phyloP scores from a whole-genome alignment of 2,113 vertebrate genomes.

The Elephas maximus region DNA sequence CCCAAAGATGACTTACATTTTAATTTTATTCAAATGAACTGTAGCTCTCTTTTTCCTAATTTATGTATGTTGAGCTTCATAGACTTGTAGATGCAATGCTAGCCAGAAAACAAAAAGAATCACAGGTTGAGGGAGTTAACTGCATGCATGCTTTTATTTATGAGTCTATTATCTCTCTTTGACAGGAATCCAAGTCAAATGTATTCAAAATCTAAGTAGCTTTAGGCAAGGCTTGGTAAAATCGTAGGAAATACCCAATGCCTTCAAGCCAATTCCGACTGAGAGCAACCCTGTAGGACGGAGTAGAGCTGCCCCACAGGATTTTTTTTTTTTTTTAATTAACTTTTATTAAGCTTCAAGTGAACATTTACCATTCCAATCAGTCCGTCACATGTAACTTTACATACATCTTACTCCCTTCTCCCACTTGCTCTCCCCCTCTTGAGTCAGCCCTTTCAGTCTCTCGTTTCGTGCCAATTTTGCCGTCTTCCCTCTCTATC shows the following conservation, averaged over 20 bases:
- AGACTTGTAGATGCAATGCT: background rate
- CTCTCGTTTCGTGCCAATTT: no score
- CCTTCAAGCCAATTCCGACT: background rate
- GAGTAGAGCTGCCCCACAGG: background rate
- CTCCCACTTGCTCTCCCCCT: no score
- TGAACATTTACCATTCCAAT: no score
- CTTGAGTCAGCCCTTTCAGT: no score
- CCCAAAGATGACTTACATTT: background rate
- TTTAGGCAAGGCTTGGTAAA: background rate
- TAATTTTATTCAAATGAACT: background rate
- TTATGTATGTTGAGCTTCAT: background rate
- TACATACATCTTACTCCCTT: no score
- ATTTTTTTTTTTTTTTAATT: background rate
- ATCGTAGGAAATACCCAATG: background rate
- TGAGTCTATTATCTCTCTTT: background rate
- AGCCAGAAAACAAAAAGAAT: background rate
- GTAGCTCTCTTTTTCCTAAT: background rate
- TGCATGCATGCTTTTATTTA: fast-evolving
- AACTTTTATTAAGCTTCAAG: no score
- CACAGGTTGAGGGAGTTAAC: background rate
- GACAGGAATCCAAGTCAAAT: background rate
- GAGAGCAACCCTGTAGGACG: background rate
- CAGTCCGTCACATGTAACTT: no score
- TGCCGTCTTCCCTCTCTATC: no score
- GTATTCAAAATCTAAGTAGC: background rate